phyloP scores from a whole-genome alignment of 1,140 invertebrate species.

The Chelonus insularis region DNA sequence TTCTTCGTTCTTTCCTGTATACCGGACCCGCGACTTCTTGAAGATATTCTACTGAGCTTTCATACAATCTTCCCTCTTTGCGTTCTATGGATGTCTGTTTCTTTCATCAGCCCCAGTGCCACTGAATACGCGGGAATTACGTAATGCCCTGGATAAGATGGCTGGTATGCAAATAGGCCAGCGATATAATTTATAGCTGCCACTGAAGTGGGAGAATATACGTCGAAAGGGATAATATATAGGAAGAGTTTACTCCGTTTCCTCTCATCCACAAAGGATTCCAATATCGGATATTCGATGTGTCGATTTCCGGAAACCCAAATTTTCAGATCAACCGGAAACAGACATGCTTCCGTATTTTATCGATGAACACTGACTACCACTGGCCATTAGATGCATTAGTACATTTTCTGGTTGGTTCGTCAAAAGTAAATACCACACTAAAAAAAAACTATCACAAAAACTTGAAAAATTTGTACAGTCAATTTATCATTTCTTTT shows the following conservation, averaged over 20 bases:
- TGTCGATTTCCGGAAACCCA: conserved; percentile 15
- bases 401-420: neutral
- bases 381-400: conserved; percentile 7
- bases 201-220: conserved; percentile 34
- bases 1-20: neutral
- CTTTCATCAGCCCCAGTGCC: conserved; percentile 6
- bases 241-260: neutral
- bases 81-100: too few species aligned
- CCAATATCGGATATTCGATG: conserved; percentile 11
- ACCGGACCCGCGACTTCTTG: neutral
- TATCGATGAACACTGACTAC: neutral
- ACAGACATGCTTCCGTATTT: conserved; percentile 4
- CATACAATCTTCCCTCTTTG: too few species aligned
- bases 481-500: too few species aligned
- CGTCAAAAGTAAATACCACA: too few species aligned
- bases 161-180: conserved; percentile 50
- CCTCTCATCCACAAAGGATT: conserved; percentile 1
- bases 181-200: conserved; percentile 52
- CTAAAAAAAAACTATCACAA: too few species aligned
- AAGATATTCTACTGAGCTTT: neutral
- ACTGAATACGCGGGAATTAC: conserved; percentile 13
- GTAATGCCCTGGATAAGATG: conserved; percentile 16
- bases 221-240: neutral
- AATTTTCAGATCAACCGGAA: conserved; percentile 7
- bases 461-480: too few species aligned